These are phyloP conservation scores for Mastomys coucha DNA, from an alignment of 2,113 vertebrate genomes.

Conservation along the genomic window DNA sequence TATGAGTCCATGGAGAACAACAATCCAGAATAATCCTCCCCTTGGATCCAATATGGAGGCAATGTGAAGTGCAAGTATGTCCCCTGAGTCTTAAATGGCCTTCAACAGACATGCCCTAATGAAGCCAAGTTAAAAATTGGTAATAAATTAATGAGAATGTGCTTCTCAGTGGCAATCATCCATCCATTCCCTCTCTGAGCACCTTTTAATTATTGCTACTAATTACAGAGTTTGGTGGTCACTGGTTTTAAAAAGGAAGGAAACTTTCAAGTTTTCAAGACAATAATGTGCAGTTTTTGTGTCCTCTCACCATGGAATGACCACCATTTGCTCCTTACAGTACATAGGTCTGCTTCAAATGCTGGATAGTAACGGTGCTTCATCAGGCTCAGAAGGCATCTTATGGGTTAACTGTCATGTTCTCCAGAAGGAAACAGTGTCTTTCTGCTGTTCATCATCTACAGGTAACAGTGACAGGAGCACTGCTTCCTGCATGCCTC, in stretches of 20 bases:
- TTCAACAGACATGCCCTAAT: conserved; percentile 86
- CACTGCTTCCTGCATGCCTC: background rate
- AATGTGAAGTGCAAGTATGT: conserved; percentile 53
- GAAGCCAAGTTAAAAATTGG: conserved; percentile 87
- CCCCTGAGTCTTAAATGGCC: conserved; percentile 84
- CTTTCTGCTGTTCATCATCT: background rate
- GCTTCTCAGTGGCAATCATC: conserved; percentile 85
- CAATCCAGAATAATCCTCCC: conserved; percentile 69
- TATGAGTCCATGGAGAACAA: conserved; percentile 73
- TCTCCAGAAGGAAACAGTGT: background rate
- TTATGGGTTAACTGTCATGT: background rate
- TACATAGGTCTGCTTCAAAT: conserved; percentile 29
- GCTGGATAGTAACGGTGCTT: conserved; percentile 4
- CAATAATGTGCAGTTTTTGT: background rate
- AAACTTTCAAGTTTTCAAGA: conserved; percentile 77
- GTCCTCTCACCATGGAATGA: background rate
- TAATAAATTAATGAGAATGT: conserved; percentile 88
- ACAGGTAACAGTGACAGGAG: background rate
- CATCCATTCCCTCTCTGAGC: conserved; percentile 82
- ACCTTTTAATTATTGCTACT: conserved; percentile 88
- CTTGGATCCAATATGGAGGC: conserved; percentile 49
- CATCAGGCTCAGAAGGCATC: conserved; percentile 22
- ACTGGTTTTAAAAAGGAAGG: conserved; percentile 80
- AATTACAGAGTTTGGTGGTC: conserved; percentile 86
- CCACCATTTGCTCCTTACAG: background rate